Conservation (phyloP, 1,140 invertebrate genomes). For the Leptonema lineaticorne region DNA sequence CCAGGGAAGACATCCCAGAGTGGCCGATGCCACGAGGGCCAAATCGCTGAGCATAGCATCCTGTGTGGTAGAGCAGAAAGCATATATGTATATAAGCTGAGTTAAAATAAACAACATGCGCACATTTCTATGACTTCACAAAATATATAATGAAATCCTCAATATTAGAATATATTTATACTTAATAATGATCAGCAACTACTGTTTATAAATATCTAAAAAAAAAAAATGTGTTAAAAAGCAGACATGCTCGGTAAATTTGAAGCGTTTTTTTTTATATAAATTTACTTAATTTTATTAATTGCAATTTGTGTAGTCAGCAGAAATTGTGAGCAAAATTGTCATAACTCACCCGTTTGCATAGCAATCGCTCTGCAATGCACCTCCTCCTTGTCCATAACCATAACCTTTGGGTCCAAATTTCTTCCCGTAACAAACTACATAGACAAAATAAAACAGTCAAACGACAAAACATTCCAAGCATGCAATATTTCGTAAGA, state of each 20-base stretch:
- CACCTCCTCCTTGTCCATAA: conserved; percentile 88
- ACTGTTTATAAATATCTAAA: neutral
- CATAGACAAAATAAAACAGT: conserved; percentile 43
- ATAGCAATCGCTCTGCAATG: conserved; percentile 81
- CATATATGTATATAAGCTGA: conserved; percentile 42
- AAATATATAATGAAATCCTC: neutral
- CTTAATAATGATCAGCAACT: neutral
- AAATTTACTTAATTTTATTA: neutral
- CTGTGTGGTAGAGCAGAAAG: conserved; percentile 59
- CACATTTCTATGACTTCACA: conserved; percentile 20
- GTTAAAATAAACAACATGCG: conserved; percentile 24
- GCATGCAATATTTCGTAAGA: conserved; percentile 5
- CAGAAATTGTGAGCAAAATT: conserved; percentile 12
- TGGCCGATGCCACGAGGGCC: conserved; percentile 90
- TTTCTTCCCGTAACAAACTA: conserved; percentile 91
- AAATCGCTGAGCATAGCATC: conserved; percentile 78
- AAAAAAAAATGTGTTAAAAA: neutral
- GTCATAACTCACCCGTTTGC: conserved; percentile 66
- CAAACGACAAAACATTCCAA: conserved; percentile 39
- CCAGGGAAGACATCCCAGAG: conserved; percentile 73
- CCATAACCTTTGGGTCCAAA: conserved; percentile 94
- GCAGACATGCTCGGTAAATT: neutral
- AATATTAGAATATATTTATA: neutral
- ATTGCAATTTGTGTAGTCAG: conserved; percentile 7
- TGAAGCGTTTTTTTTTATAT: neutral